Evolutionary conservation across 2,797 vertebrate genomes (phyloP), one percentile per base, ranked within the genome.

Genomic region (Coccyzus lansbergi): DNA sequence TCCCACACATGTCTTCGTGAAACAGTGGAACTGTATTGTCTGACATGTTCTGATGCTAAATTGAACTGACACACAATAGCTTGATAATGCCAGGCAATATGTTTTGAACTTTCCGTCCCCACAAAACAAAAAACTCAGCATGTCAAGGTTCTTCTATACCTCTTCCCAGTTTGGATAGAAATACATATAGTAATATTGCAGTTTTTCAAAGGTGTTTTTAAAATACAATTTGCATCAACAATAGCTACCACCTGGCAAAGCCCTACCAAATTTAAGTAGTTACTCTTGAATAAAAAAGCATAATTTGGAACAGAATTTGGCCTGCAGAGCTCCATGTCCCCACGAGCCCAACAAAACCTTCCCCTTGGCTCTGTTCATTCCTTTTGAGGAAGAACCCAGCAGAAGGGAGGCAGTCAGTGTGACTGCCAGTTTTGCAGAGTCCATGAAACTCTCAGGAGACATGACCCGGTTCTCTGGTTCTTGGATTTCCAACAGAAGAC

Each of bases 381-480:
- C 51, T 68, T 87, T 76, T 82, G 89, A 94, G 91, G 87, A 92
- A 65, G 83, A 90, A 69, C 48, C 65, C 76, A 60, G 86, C 1
- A 4, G 92, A 92, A 96, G 89, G 77, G 83, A 95, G 85, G 80
- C 96, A 89, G 60, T 29, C 92, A 58, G 42, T 78, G 83, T 56
- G 85, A 81, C 90, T 71, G 95, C 88, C 92, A 91, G 82, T 86
- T 96, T 80, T 90, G 78, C 92, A 83, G 58, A 93, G 55, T 75
- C 71, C 12, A 2, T 79, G 63, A 86, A 92, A 83, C 71, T 90
- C 84, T 59, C 83, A 1, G 3, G 88, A 94, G 71, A 53, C 60
- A 0, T 89, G 86, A 88, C 84, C 78, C 58, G 4, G 31, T 90
- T 92, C 64, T 63, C 71, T 58, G 53, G 64, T 29, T 94, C 55